These are phyloP conservation scores for Toxotes chatareus DNA, from an alignment of 2,113 vertebrate genomes.

Conservation along the genomic window DNA sequence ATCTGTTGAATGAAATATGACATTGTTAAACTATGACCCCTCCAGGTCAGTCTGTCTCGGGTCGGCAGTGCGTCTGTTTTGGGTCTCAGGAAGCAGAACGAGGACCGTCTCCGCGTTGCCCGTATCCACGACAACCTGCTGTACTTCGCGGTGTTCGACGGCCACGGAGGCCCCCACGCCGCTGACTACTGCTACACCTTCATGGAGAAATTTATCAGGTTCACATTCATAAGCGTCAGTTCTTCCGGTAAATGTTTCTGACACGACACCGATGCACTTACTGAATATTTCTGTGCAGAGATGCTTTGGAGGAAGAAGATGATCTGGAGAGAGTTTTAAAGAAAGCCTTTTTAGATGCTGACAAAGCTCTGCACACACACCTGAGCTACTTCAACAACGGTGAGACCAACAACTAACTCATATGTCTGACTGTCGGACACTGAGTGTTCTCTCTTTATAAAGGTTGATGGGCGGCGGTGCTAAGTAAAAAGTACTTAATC, in stretches of 20 bases:
- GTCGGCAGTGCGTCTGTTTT: conserved; percentile 88
- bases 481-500: not conserved
- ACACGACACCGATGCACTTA: not conserved
- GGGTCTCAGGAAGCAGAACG: conserved; percentile 90
- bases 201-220: conserved; percentile 90
- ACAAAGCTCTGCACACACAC: conserved; percentile 88
- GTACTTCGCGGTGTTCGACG: conserved; percentile 93
- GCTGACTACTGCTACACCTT: conserved; percentile 92
- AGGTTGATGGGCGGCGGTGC: no score
- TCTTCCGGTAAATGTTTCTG: not conserved
- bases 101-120: conserved; percentile 87
- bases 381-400: conserved; percentile 88
- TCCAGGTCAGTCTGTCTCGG: conserved; percentile 85
- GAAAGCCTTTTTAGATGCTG: conserved; percentile 91
- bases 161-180: conserved; percentile 89
- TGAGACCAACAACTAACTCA: conserved; percentile 72
- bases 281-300: conserved; percentile 77
- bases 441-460: no score
- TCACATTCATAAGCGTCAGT: conserved; percentile 39
- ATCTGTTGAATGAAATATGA: not conserved
- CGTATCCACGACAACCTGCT: conserved; percentile 86
- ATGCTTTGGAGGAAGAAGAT: conserved; percentile 88
- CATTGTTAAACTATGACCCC: not conserved
- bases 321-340: conserved; percentile 91
- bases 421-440: no score